Evolutionary conservation across 92 coral and sea anemone species (phyloP).

Genomic region (Hydrozoanthus gracilis): DNA sequence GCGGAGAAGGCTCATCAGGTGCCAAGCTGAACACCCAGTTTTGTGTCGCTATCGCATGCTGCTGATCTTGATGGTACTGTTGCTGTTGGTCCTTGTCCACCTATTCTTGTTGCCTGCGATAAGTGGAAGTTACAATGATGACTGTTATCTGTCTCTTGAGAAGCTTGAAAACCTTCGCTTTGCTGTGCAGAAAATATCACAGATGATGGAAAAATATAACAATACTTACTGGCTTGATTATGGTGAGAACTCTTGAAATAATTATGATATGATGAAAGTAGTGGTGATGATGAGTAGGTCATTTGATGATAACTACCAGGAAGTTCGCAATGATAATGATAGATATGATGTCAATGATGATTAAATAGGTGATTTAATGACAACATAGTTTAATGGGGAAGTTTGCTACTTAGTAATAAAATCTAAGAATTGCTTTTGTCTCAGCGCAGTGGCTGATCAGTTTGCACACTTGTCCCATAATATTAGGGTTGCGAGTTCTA

Average conservation of each 20-base stretch:
- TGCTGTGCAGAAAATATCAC: conserved; percentile 74
- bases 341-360: too few species aligned
- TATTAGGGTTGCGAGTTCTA: too few species aligned
- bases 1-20: not conserved
- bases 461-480: too few species aligned
- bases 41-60: conserved; percentile 16
- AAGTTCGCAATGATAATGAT: not conserved
- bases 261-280: not conserved
- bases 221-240: conserved; percentile 90
- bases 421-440: too few species aligned
- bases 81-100: conserved; percentile 54
- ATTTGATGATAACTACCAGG: not conserved
- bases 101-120: conserved; percentile 67
- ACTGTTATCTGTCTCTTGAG: conserved; percentile 68
- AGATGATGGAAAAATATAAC: conserved; percentile 70
- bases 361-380: too few species aligned
- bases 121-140: conserved; percentile 81
- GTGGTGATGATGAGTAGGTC: too few species aligned
- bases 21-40: conserved; percentile 11
- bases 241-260: conserved; percentile 59
- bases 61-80: not conserved
- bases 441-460: too few species aligned
- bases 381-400: too few species aligned
- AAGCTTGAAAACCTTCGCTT: conserved; percentile 65
- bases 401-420: too few species aligned